Evolutionary conservation across 2,888 invertebrate genomes (phyloP).

Genomic region (Eilema caniola): DNA sequence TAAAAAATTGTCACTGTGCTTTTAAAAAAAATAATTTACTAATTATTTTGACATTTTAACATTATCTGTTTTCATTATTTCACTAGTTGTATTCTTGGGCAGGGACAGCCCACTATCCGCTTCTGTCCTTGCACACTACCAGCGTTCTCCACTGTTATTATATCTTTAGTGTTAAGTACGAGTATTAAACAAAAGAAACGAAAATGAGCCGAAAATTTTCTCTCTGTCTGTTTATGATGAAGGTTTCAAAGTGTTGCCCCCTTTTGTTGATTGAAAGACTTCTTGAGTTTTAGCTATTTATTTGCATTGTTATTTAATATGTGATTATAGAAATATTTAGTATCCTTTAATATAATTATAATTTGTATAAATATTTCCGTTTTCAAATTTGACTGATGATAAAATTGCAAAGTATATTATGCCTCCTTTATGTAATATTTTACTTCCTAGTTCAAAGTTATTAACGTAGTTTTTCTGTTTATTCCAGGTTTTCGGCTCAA

Average conservation of each 20-base stretch:
- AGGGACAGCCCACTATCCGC: neutral
- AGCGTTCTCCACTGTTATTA: neutral
- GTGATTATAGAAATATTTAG: neutral
- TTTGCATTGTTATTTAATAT: neutral
- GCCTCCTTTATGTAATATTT: neutral
- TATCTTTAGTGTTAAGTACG: too few relatives aligned
- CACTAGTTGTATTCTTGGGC: neutral
- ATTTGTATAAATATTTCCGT: neutral
- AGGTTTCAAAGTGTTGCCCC: neutral
- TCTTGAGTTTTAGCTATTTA: neutral
- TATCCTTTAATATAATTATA: neutral
- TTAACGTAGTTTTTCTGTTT: constrained; percentile 62
- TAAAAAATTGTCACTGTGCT: neutral
- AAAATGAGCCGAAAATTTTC: too few relatives aligned
- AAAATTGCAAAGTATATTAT: neutral
- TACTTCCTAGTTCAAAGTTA: constrained; percentile 8
- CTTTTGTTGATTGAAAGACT: neutral
- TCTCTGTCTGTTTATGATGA: neutral
- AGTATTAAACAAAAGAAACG: neutral
- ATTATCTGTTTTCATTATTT: neutral
- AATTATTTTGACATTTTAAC: too few relatives aligned
- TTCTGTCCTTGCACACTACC: neutral
- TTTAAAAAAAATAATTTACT: neutral
- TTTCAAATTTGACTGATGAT: neutral
- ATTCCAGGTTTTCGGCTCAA: constrained; percentile 98